A percentile compares a stretch with the other conserved stretches of the same genome.
Evolutionary conservation across 2,113 vertebrate species (phyloP).

Genomic region (Chlorodrepanis virens): DNA sequence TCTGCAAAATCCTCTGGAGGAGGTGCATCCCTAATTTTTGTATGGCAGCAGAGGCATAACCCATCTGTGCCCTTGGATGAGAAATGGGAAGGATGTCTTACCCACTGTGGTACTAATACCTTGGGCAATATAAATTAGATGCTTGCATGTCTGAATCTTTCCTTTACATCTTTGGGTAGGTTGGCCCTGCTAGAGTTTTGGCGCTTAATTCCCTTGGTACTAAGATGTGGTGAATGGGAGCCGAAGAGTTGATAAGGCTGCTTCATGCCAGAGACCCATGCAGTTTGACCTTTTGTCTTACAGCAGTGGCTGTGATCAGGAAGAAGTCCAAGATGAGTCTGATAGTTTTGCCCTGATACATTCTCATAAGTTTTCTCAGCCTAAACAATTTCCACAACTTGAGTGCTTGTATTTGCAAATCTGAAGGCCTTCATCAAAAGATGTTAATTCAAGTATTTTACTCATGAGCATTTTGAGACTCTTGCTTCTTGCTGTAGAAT

Average conservation of each 20-base stretch:
- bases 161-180: neutral
- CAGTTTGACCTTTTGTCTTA: neutral
- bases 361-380: neutral
- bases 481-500: neutral
- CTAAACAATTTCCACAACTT: neutral
- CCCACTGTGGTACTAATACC: neutral
- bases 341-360: neutral
- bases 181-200: neutral
- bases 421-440: neutral
- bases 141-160: fast-evolving
- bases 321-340: neutral
- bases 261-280: fast-evolving
- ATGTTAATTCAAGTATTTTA: neutral
- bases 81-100: neutral
- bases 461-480: neutral
- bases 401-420: neutral
- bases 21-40: neutral
- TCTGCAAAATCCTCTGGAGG: neutral
- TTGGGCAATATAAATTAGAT: neutral
- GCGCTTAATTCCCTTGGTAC: neutral
- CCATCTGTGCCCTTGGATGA: neutral
- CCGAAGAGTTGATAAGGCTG: neutral
- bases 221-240: neutral
- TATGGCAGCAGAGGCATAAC: neutral
- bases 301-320: neutral